Percentiles rank a stretch among this genome's conserved stretches.
Conservation (phyloP, 2,888 invertebrate genomes). For the Drosophila melanosoma region DNA sequence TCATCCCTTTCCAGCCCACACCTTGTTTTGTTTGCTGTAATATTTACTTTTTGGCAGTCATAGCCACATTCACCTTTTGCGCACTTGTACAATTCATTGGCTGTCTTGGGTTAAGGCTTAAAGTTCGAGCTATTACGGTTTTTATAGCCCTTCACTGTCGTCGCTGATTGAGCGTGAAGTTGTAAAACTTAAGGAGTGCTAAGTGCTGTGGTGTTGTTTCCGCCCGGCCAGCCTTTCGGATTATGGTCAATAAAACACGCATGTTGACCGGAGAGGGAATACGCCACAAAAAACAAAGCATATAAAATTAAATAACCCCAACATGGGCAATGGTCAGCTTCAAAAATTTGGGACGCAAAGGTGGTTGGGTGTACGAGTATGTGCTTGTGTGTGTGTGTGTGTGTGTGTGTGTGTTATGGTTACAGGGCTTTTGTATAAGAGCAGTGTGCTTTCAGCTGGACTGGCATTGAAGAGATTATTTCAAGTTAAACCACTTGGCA, state of each 20-base stretch:
- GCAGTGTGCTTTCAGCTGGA: constrained; percentile 22
- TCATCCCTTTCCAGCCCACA: not conserved
- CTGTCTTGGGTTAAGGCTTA: constrained; percentile 58
- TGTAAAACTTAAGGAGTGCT: constrained; percentile 81
- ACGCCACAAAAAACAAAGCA: constrained; percentile 15
- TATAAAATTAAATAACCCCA: constrained; percentile 60
- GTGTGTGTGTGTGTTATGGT: constrained; percentile 14
- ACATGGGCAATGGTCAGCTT: constrained; percentile 38
- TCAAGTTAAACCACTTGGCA: constrained; percentile 30
- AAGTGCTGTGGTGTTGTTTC: constrained; percentile 58
- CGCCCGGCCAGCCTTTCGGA: constrained; percentile 28
- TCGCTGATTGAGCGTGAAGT: constrained; percentile 77
- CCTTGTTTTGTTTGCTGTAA: constrained; percentile 4
- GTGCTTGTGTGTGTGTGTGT: constrained; percentile 26
- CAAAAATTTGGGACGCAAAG: constrained; percentile 32
- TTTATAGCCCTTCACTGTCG: constrained; percentile 48
- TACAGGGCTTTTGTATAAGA: constrained; percentile 39
- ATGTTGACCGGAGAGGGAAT: constrained; percentile 13
- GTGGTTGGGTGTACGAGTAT: constrained; percentile 21
- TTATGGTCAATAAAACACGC: constrained; percentile 72
- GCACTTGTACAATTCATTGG: constrained; percentile 29
- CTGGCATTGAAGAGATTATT: constrained; percentile 51
- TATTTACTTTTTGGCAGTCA: constrained; percentile 3
- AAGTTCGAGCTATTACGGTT: constrained; percentile 53
- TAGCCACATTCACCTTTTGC: not conserved